These are phyloP conservation scores for Hetaerina americana DNA, from an alignment of 1,140 invertebrate species.

Conservation along the genomic window DNA sequence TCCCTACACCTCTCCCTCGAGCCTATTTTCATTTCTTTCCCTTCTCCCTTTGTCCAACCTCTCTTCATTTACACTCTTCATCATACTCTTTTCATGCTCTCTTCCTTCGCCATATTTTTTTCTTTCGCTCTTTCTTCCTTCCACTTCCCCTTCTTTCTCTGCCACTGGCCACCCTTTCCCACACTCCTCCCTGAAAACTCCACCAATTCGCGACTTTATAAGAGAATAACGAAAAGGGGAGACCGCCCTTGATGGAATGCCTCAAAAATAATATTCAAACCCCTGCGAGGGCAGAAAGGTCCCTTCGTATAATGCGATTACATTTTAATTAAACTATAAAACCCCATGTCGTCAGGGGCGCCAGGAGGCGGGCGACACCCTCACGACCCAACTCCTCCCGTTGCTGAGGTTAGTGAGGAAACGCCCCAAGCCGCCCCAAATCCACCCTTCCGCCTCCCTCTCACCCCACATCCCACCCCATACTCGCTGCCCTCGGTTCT, in stretches of 20 bases:
- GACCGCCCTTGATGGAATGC: not conserved
- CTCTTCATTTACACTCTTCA: no score
- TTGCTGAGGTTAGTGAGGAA: not conserved
- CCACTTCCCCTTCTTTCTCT: no score
- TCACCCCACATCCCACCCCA: not conserved
- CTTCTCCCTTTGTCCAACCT: no score
- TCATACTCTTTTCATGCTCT: no score
- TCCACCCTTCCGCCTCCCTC: not conserved
- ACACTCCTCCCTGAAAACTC: no score
- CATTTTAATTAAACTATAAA: conserved; percentile 1
- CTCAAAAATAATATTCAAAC: not conserved
- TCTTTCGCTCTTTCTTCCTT: no score
- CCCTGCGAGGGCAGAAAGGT: not conserved
- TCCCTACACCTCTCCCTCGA: not conserved
- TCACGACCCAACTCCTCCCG: not conserved
- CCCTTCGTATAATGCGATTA: not conserved
- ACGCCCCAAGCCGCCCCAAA: not conserved
- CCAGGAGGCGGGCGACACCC: not conserved
- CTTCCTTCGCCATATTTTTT: no score
- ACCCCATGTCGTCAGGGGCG: not conserved
- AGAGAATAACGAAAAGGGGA: not conserved
- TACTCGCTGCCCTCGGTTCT: no score
- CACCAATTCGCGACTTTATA: not conserved
- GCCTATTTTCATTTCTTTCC: no score
- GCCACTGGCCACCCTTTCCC: no score